phyloP scores from a whole-genome alignment of 2,888 invertebrate genomes.

The Cecidostiba fungosa region DNA sequence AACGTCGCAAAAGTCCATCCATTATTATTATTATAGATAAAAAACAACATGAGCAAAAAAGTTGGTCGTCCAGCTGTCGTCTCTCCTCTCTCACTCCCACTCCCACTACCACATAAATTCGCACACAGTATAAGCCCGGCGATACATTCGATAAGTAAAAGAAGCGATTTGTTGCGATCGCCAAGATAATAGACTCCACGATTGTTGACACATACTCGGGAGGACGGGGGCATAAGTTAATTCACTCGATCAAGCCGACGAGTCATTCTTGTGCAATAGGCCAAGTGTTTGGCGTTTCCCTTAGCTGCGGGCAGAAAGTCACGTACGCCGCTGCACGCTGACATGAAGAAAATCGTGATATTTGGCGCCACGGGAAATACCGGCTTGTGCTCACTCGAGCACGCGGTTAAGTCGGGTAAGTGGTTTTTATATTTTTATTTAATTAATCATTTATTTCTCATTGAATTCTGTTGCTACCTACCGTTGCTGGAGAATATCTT shows the following conservation, averaged over 20 bases:
- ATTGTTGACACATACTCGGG: neutral
- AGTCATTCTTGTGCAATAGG: neutral
- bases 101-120: neutral
- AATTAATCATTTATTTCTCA: neutral
- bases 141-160: slow-evolving; percentile 27
- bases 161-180: slow-evolving; percentile 5
- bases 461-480: neutral
- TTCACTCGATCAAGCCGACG: neutral
- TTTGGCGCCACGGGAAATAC: slow-evolving; percentile 93
- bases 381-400: slow-evolving; percentile 88
- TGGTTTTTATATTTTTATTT: neutral
- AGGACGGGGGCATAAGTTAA: neutral
- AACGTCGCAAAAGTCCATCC: neutral
- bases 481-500: neutral
- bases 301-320: slow-evolving; percentile 11
- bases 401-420: slow-evolving; percentile 89
- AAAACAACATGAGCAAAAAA: neutral
- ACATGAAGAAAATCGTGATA: slow-evolving; percentile 89
- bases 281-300: neutral
- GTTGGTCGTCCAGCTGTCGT: neutral
- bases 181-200: slow-evolving; percentile 1
- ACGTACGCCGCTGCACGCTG: slow-evolving; percentile 20
- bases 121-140: neutral
- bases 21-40: neutral
- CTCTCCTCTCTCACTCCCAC: neutral